phyloP scores from a whole-genome alignment of 1,140 invertebrate species.

The Brevipalpus yothersi region DNA sequence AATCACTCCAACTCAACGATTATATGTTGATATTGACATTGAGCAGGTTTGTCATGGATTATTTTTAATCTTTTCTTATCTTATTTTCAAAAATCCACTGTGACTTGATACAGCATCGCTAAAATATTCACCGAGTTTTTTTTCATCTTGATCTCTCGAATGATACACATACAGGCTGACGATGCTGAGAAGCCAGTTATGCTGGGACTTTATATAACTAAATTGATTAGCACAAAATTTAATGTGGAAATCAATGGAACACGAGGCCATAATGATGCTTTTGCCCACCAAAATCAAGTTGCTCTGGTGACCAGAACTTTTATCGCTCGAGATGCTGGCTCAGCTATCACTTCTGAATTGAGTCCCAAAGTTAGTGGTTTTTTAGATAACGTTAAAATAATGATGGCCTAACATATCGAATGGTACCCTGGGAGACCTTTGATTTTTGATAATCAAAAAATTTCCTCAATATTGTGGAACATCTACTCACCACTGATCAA shows the following conservation, averaged over 20 bases:
- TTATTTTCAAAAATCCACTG: neutral
- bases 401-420: too few species aligned
- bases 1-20: neutral
- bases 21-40: constrained; percentile 1
- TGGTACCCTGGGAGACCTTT: too few species aligned
- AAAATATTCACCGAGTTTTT: neutral
- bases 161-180: neutral
- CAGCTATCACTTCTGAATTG: neutral
- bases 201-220: neutral
- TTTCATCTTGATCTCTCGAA: neutral
- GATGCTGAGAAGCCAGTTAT: neutral
- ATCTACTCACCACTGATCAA: too few species aligned
- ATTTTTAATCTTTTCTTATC: neutral
- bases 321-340: neutral
- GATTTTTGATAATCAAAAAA: too few species aligned
- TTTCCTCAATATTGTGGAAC: too few species aligned
- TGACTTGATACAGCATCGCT: neutral
- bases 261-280: neutral
- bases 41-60: neutral
- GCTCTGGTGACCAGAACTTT: neutral
- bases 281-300: neutral
- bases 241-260: neutral
- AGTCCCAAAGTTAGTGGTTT: neutral
- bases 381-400: neutral
- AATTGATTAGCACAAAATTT: neutral